Evolutionary conservation across 2,113 vertebrate genomes (phyloP).

Genomic region (Grammomys dolichurus): DNA sequence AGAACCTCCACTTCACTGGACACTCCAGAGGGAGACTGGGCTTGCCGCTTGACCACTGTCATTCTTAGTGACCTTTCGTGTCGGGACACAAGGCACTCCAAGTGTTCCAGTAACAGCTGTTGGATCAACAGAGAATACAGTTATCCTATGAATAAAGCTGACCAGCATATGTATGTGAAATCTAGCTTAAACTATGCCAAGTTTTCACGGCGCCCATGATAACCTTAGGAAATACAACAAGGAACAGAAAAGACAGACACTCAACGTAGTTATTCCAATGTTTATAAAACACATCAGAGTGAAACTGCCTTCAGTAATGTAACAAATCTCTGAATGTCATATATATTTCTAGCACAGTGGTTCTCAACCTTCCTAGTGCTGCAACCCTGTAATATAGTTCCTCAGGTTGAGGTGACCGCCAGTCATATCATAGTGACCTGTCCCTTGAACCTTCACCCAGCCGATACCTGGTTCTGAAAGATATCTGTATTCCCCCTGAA

Average conservation of each 20-base stretch:
- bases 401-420: neutral
- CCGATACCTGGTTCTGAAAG: too few species aligned
- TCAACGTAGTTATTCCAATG: neutral
- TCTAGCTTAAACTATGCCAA: neutral
- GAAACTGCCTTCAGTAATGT: neutral
- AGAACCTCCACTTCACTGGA: conserved; percentile 99
- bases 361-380: neutral
- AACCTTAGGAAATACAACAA: neutral
- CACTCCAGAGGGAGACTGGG: conserved; percentile 98
- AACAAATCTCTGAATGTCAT: neutral
- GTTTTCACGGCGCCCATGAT: neutral
- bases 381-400: neutral
- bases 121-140: conserved; percentile 71
- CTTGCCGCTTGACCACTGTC: conserved; percentile 99
- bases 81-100: conserved; percentile 99
- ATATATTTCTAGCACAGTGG: neutral
- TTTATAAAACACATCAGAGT: neutral
- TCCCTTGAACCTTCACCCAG: too few species aligned
- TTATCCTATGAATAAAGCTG: conserved; percentile 27
- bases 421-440: too few species aligned
- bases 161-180: neutral
- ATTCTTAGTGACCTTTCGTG: conserved; percentile 98
- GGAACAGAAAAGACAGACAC: neutral
- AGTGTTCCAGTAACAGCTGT: conserved; percentile 97
- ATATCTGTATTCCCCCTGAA: too few species aligned